Conservation (phyloP, 2,888 invertebrate genomes). For the Odontocolon sp. region DNA sequence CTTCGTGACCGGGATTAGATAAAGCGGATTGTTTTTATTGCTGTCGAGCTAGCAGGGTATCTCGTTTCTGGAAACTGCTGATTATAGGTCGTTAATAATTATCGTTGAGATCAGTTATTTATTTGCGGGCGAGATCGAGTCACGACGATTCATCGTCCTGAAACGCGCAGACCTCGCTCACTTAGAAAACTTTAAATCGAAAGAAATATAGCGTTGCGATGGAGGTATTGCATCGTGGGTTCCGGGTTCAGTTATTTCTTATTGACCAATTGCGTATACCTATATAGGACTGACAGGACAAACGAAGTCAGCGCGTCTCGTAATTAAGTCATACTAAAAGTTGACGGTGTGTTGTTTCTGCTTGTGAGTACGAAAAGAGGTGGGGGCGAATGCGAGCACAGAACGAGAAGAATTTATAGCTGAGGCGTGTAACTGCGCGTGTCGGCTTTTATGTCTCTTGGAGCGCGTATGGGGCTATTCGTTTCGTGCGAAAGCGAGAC, state of each 20-base stretch:
- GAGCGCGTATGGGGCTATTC: conserved; percentile 15
- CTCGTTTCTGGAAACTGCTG: conserved; percentile 21
- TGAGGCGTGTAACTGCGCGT: conserved; percentile 46
- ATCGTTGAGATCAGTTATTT: conserved; percentile 28
- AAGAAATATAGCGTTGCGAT: background rate
- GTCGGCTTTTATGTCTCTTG: conserved; percentile 50
- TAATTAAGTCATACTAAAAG: conserved; percentile 71
- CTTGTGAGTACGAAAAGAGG: background rate
- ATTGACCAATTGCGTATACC: background rate
- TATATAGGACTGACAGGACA: conserved; percentile 15
- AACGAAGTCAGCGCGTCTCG: conserved; percentile 55
- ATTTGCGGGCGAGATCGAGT: too few species aligned
- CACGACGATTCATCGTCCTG: too few species aligned
- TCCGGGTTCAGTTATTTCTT: background rate
- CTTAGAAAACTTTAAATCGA: background rate
- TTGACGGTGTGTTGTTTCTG: conserved; percentile 44
- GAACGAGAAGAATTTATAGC: conserved; percentile 50
- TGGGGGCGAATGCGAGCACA: background rate
- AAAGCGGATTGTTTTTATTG: conserved; percentile 40
- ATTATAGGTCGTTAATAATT: conserved; percentile 32
- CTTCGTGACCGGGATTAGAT: conserved; percentile 39
- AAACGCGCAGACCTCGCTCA: too few species aligned
- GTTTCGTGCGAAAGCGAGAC: background rate
- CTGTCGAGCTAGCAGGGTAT: background rate
- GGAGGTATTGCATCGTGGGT: background rate